Evolutionary conservation across 2,888 invertebrate species (phyloP), one percentile per base, ranked within the genome.

Genomic region (Drosophila flavopinicola): DNA sequence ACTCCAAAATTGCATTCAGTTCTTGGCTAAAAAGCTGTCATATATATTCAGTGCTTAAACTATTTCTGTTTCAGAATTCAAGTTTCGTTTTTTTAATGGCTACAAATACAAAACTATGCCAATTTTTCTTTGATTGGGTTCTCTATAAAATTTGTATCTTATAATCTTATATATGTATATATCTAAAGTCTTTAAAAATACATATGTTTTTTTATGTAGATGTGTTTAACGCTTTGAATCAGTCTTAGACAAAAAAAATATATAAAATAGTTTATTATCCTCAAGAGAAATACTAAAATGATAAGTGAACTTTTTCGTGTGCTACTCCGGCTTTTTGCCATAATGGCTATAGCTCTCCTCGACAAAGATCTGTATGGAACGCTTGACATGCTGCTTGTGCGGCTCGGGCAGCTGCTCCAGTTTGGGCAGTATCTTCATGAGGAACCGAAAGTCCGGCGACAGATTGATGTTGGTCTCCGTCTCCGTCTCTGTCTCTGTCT

Each of bases 351-450:
- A 85, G 47, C 88, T 88, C 57, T 90, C 87, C 53, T 87, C 79
- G 7, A 90, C 73, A 38, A 90, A 85, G 42, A 85, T 88, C 52
- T 90, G 90, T 54, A 90, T 90, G 45, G 87, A 86, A 32, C 78
- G 82, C 66, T 90, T 90, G n/a, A 90, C 90, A 48, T 90, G 84
- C 27, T 79, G 87, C 37, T 90, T 90, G 20, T 89, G 83, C 9
- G 90, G 89, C 45, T 90, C 90, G 3, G 87, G 84, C 38, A 90
- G 85, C 30, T 89, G 87, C 58, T 90, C 90, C 66, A 90, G 35
- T 25, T 88, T 89, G 13, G 90, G 90, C 51, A 90, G 58, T 77
- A 90, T 90, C 70, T 90, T 90, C 90, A 90, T 90, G 0, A 90
- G 88, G 11, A 90, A 90, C 3, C 90, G 78, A 64, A 90, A 90